Conservation (phyloP, 2,113 vertebrate genomes). For the Phalacrocorax pelagicus region DNA sequence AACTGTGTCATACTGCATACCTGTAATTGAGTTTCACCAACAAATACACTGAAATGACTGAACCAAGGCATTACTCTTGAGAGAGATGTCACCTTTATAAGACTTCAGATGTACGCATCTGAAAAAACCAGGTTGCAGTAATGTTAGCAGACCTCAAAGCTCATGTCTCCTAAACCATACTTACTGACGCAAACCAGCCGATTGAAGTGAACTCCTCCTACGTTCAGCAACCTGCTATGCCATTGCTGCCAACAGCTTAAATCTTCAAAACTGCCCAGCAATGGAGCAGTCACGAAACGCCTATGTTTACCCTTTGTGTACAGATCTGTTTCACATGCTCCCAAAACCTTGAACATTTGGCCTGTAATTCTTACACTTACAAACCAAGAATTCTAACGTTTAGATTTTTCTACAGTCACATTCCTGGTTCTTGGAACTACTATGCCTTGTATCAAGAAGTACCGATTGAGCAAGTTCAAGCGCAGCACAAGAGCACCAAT, state of each 20-base stretch:
- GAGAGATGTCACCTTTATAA: slow-evolving; percentile 46
- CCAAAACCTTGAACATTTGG: slow-evolving; percentile 45
- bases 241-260: slow-evolving; percentile 55
- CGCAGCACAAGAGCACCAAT: slow-evolving; percentile 62
- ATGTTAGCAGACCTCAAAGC: slow-evolving; percentile 62
- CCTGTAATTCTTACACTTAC: slow-evolving; percentile 62
- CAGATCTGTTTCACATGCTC: slow-evolving; percentile 67
- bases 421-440: slow-evolving; percentile 75
- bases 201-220: slow-evolving; percentile 65
- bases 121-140: slow-evolving; percentile 67
- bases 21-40: slow-evolving; percentile 79
- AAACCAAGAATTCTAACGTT: slow-evolving; percentile 52
- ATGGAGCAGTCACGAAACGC: slow-evolving; percentile 52
- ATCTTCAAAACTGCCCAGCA: slow-evolving; percentile 52
- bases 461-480: slow-evolving; percentile 48
- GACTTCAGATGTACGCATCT: slow-evolving; percentile 53
- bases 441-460: slow-evolving; percentile 51
- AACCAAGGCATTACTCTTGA: slow-evolving; percentile 49
- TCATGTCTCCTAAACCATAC: slow-evolving; percentile 62
- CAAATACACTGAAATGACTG: slow-evolving; percentile 70
- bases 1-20: slow-evolving; percentile 75
- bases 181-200: slow-evolving; percentile 63
- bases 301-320: slow-evolving; percentile 53
- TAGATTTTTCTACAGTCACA: slow-evolving; percentile 43
- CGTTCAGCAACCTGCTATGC: slow-evolving; percentile 52